A percentile compares a stretch with the other conserved stretches of the same genome.
Evolutionary conservation across 2,888 invertebrate species (phyloP).

Genomic region (Tipula confusa): DNA sequence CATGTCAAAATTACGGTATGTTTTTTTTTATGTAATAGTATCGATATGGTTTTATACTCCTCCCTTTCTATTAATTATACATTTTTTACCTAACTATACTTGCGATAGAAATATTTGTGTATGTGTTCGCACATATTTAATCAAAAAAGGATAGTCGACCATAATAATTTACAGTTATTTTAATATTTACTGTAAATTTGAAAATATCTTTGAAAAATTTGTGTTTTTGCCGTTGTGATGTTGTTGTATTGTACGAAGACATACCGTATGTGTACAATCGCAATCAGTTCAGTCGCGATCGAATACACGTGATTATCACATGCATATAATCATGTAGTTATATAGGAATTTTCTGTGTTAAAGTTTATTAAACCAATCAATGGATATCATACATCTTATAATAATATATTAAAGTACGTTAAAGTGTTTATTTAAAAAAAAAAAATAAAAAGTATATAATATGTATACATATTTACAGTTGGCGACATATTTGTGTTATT

Average conservation of each 20-base stretch:
- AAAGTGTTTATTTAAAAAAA: background rate
- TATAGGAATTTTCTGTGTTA: background rate
- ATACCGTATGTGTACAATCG: background rate
- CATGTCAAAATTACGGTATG: conserved; percentile 12
- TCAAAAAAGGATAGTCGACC: background rate
- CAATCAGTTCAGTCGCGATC: background rate
- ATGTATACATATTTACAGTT: conserved; percentile 9
- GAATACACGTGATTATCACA: background rate
- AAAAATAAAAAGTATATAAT: background rate
- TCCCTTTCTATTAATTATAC: background rate
- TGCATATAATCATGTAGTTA: background rate
- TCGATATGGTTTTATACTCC: background rate
- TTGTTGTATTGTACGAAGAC: no score
- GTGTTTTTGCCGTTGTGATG: background rate
- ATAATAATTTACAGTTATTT: background rate
- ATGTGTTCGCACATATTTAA: background rate
- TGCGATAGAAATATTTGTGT: background rate
- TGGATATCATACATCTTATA: background rate
- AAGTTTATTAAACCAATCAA: background rate
- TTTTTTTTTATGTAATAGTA: conserved; percentile 13
- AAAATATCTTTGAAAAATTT: background rate
- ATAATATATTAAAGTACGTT: background rate
- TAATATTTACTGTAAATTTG: background rate
- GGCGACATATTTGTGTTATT: background rate
- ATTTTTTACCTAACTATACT: no score